Conservation (phyloP, 2,113 vertebrate species). For the Heptranchias perlo region DNA sequence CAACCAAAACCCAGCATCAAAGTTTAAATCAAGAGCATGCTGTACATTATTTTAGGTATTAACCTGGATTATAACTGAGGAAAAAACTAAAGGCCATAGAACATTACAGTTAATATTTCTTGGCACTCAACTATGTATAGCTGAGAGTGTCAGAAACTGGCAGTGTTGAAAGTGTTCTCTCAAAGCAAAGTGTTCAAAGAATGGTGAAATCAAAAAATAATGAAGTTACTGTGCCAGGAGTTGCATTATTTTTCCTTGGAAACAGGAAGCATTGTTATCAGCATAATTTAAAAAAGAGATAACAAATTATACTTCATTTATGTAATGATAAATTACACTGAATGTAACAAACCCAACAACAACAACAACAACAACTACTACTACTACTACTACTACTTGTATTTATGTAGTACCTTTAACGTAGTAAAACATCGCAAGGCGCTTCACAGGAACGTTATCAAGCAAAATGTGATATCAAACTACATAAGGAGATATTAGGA, state of each 20-base stretch:
- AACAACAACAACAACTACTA: too few relatives aligned
- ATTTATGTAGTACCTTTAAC: too few relatives aligned
- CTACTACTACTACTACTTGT: too few relatives aligned
- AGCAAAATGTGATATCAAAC: too few relatives aligned
- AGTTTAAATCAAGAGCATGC: too few relatives aligned
- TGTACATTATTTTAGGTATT: too few relatives aligned
- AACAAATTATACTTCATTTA: neutral
- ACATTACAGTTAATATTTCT: neutral
- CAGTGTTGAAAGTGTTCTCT: neutral
- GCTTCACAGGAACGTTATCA: too few relatives aligned
- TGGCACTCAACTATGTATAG: neutral
- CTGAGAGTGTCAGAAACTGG: neutral
- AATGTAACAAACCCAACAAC: neutral
- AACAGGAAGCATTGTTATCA: neutral
- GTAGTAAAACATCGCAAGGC: too few relatives aligned
- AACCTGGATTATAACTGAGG: neutral
- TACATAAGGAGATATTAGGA: too few relatives aligned
- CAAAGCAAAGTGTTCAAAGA: too few relatives aligned
- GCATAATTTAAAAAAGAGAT: neutral
- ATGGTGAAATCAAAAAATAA: too few relatives aligned
- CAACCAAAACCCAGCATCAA: neutral
- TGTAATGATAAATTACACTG: neutral
- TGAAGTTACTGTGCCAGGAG: neutral
- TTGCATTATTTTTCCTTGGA: neutral
- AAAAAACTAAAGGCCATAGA: neutral